Base-by-base conservation (phyloP, 1,140 invertebrate genomes). In the Popillia japonica region DNA sequence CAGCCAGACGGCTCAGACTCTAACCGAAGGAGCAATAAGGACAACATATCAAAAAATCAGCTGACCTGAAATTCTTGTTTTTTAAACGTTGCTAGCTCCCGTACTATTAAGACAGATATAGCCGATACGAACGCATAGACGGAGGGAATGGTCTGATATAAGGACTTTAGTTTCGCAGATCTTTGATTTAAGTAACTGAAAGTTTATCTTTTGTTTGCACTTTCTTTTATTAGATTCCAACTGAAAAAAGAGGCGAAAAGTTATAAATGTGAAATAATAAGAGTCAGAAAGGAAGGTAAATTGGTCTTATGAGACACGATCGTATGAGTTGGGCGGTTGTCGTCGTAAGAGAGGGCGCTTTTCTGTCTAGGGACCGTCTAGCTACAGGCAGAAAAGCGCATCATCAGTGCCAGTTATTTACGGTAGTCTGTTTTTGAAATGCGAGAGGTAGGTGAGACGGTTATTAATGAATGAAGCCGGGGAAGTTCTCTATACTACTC, bases 341-440 rank as follows among this genome's bases (percentile, higher is more conserved):
- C 17, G 17, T 64, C 4, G 61, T 22, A 64, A 64, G 23, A 23
- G 61, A 27, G 61, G 20, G 61, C 61, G 44, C 6, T 48, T n/a
- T 22, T n/a, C 11, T 27, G 61, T 64, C 61, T 64, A 64, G 61
- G 61, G 61, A 64, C 61, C 61, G 61, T 64, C 61, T 64, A 64
- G 61, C 61, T 64, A 17, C n/a, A 23, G 74, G 40, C 41, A 55
- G 64, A 82, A 81, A 79, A 79, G 80, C 75, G 78, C 81, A 84
- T 84, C 82, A 85, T 84, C 81, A 84, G 79, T 83, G 80, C 81
- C 78, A 81, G 83, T 84, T 84, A 84, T 85, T 85, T 83, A 84
- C 84, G 82, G 83, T 81, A 79, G 83, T 85, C 85, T 86, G 85
- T 86, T 86, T 85, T 84, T 85, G 85, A 86, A 86, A 84, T 81